Base-by-base conservation (phyloP, 2,888 invertebrate genomes). In the Molorchus minor region DNA sequence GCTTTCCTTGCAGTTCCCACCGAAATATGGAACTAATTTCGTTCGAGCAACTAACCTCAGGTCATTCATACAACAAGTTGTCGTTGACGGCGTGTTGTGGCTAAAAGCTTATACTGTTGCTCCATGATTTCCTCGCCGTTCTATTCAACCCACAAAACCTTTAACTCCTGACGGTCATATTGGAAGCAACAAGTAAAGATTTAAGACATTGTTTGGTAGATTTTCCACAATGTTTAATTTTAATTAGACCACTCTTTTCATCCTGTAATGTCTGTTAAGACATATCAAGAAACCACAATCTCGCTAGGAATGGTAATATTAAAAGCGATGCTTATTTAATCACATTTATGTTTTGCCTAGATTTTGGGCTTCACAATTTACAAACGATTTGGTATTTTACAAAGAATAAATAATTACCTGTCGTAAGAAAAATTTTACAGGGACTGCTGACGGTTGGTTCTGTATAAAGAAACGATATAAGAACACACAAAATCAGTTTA, bases 161-260 rank as follows among this genome's bases (percentile, higher is more conserved):
- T n/a, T 47, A 35, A 20, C 12, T 10, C 19, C 21, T 7, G 20
- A 35, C 20, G 47, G 33, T 35, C 47, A 29, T 47, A 47, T 47
- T 47, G 20, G 30, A 35, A 47, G 47, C 47, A 47, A 47, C 47
- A 47, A 47, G 47, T 47, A 46, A 33, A 35, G 46, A 47, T 20
- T 47, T 20, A 15, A 19, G 47, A 13, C n/a, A n/a, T 29, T 47
- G 47, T 36, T 47, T 47, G 12, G 12, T 19, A 33, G 35, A 47
- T 47, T 35, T 15, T 47, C 33, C 47, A 47, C 13, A 21, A 47
- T 20, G 36, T 35, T 29, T 35, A 20, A 19, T 17, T 36, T 47
- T 36, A 47, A 47, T 47, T 36, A 29, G 47, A n/a, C n/a, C n/a
- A n/a, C n/a, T n/a, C n/a, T n/a, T n/a, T n/a, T n/a, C n/a, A n/a